Conservation (phyloP, 1,140 invertebrate species). For the Zaprionus africanus region DNA sequence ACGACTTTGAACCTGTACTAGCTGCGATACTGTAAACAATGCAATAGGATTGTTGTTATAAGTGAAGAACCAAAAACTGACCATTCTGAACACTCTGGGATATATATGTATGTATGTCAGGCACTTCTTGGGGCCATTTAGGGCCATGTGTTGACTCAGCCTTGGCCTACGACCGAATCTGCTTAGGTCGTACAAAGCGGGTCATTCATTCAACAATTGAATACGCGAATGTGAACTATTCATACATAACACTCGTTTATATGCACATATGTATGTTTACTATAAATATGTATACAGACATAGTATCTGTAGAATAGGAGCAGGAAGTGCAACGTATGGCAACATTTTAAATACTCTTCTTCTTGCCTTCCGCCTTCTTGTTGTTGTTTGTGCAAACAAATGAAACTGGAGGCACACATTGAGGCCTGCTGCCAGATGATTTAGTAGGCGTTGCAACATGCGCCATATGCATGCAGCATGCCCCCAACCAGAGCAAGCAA, state of each 20-base stretch:
- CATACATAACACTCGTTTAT: slow-evolving; percentile 5
- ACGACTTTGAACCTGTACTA: neutral
- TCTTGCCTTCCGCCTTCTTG: slow-evolving; percentile 17
- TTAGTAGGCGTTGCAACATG: slow-evolving; percentile 81
- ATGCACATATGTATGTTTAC: slow-evolving; percentile 7
- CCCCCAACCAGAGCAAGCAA: slow-evolving; percentile 46
- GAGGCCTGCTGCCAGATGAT: slow-evolving; percentile 75
- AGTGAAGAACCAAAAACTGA: neutral
- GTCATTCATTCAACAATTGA: slow-evolving; percentile 51
- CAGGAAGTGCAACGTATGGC: slow-evolving; percentile 74
- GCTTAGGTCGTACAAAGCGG: slow-evolving; percentile 37
- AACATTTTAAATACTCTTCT: slow-evolving; percentile 49
- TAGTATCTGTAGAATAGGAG: slow-evolving; percentile 37
- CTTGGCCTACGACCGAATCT: slow-evolving; percentile 14
- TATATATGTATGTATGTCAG: slow-evolving; percentile 7
- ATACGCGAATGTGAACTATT: slow-evolving; percentile 21
- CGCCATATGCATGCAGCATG: slow-evolving; percentile 78
- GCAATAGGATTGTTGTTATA: neutral
- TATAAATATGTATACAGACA: slow-evolving; percentile 2
- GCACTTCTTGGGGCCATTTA: slow-evolving; percentile 13
- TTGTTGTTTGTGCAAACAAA: slow-evolving; percentile 64
- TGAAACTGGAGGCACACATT: slow-evolving; percentile 58
- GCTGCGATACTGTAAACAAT: neutral
- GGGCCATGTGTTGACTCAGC: slow-evolving; percentile 29
- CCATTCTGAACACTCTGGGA: neutral